Conservation (phyloP, 2,888 invertebrate species). For the Philaethria dido region DNA sequence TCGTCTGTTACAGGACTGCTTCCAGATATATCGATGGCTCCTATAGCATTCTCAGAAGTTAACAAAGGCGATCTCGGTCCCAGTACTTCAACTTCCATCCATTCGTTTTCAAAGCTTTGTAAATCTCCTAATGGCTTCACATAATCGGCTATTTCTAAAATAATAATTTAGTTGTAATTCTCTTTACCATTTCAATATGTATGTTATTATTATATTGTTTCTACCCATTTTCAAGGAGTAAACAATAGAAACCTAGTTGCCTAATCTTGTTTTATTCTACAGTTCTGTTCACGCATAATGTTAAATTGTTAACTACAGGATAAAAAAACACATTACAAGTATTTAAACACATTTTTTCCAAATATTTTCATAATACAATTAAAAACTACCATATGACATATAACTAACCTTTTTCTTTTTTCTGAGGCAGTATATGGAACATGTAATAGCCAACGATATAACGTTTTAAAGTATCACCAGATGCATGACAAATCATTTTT, state of each 20-base stretch:
- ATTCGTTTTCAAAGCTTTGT: conserved; percentile 94
- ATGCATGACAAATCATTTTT: conserved; percentile 94
- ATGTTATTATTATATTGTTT: no score
- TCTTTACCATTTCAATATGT: no score
- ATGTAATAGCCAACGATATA: conserved; percentile 96
- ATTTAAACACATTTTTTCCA: no score
- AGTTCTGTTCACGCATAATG: no score
- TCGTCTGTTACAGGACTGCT: conserved; percentile 63
- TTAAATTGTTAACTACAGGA: no score
- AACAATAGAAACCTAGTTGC: no score
- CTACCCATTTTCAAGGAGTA: no score
- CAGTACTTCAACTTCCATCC: conserved; percentile 94
- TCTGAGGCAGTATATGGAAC: conserved; percentile 91
- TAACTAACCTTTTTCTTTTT: conserved; percentile 64
- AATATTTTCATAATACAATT: no score
- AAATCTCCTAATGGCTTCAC: conserved; percentile 88
- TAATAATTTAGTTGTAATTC: neutral
- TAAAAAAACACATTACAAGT: no score
- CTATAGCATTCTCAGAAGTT: conserved; percentile 53
- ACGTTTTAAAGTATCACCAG: conserved; percentile 91
- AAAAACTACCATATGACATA: no score
- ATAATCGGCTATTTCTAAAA: conserved; percentile 78
- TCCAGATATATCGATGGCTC: conserved; percentile 69
- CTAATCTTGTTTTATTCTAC: no score
- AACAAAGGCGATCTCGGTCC: conserved; percentile 82